Conservation (phyloP, 2,888 invertebrate species). For the Rosalia funebris region DNA sequence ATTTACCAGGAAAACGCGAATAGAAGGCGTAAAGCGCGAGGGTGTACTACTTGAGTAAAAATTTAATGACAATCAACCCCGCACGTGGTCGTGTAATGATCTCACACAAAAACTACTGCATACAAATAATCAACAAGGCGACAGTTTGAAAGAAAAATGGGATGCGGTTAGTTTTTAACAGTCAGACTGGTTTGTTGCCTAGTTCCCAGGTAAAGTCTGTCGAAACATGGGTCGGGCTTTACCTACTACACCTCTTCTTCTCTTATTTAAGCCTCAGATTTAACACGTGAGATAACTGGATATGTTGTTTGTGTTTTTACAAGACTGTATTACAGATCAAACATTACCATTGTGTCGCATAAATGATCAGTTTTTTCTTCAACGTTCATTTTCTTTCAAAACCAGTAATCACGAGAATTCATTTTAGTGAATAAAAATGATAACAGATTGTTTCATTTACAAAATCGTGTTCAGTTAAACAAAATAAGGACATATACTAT, state of each 20-base stretch:
- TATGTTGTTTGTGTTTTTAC: slow-evolving; percentile 10
- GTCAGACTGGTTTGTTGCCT: slow-evolving; percentile 5
- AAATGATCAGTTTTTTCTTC: not conserved
- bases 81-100: not conserved
- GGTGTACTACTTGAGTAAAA: no score
- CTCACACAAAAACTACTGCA: not conserved
- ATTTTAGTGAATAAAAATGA: no score
- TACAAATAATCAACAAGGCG: slow-evolving; percentile 11
- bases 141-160: slow-evolving; percentile 14
- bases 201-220: slow-evolving; percentile 17
- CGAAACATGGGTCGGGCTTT: slow-evolving; percentile 1
- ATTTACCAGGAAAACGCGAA: no score
- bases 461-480: no score
- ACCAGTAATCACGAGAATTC: no score
- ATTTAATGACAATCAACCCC: not conserved
- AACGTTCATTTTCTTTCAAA: no score
- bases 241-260: slow-evolving; percentile 7
- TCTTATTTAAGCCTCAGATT: slow-evolving; percentile 5
- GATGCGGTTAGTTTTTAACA: slow-evolving; percentile 5
- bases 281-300: slow-evolving; percentile 11
- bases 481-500: no score
- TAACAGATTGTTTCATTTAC: no score
- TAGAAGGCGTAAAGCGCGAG: no score
- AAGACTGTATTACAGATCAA: slow-evolving; percentile 3
- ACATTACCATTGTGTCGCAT: not conserved